Evolutionary conservation across 2,888 invertebrate species (phyloP).

Genomic region (Drosophila meridionalis): DNA sequence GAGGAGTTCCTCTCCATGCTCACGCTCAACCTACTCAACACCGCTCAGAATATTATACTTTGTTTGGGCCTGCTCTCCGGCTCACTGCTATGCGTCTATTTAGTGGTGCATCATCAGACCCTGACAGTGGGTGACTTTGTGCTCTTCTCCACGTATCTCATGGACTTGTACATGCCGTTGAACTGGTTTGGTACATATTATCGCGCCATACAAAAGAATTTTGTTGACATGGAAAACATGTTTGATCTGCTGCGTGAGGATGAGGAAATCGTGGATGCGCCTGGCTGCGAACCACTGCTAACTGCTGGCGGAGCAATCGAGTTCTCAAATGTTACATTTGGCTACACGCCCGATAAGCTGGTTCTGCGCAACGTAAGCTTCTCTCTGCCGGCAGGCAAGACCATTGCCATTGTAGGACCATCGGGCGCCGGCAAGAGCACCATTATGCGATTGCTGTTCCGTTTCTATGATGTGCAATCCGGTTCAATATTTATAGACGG

Average conservation of each 20-base stretch:
- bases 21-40: slow-evolving; percentile 95
- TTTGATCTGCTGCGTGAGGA: slow-evolving; percentile 96
- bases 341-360: slow-evolving; percentile 92
- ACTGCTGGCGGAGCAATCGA: slow-evolving; percentile 90
- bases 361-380: slow-evolving; percentile 93
- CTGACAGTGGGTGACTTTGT: slow-evolving; percentile 98
- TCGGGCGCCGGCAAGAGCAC: slow-evolving; percentile 98
- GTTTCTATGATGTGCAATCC: slow-evolving; percentile 97
- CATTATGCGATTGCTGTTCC: slow-evolving; percentile 95
- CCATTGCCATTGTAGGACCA: slow-evolving; percentile 94
- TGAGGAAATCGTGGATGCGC: slow-evolving; percentile 93
- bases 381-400: slow-evolving; percentile 92
- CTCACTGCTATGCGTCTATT: slow-evolving; percentile 94
- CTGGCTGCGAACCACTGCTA: slow-evolving; percentile 90
- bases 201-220: slow-evolving; percentile 98
- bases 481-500: slow-evolving; percentile 95
- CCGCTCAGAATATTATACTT: slow-evolving; percentile 95
- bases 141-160: slow-evolving; percentile 96
- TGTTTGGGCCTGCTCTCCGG: slow-evolving; percentile 94
- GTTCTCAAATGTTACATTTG: slow-evolving; percentile 95
- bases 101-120: slow-evolving; percentile 89
- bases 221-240: slow-evolving; percentile 99
- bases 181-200: slow-evolving; percentile 99
- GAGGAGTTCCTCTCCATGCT: slow-evolving; percentile 96
- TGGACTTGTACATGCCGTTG: slow-evolving; percentile 97